phyloP scores from a whole-genome alignment of 2,113 vertebrate genomes.

The Elaphurus davidianus region DNA sequence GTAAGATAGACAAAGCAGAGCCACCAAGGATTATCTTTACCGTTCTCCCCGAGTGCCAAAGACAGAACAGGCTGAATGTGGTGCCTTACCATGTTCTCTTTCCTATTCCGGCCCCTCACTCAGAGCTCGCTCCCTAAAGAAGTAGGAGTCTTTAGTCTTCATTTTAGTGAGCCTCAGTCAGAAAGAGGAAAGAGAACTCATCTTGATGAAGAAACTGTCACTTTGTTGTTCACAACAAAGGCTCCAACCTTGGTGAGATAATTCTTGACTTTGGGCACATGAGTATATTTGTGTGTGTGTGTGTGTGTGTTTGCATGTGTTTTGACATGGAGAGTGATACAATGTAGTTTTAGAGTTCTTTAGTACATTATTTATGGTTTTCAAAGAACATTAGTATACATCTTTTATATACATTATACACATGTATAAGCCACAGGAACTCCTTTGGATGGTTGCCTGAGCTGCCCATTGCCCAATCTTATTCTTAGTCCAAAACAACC shows the following conservation, averaged over 20 bases:
- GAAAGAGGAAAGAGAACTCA: not conserved
- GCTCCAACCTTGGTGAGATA: not conserved
- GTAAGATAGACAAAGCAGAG: not conserved
- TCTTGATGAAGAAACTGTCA: not conserved
- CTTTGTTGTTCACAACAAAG: not conserved
- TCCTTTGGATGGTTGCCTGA: not conserved
- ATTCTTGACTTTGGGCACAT: not conserved
- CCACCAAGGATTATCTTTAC: not conserved
- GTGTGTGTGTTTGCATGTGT: not conserved
- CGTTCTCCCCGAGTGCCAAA: not conserved
- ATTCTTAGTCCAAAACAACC: conserved; percentile 46
- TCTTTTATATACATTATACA: not conserved
- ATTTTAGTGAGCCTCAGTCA: not conserved
- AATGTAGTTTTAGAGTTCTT: not conserved
- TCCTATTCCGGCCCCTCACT: not conserved
- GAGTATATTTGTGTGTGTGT: not conserved
- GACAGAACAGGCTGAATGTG: not conserved
- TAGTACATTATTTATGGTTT: not conserved
- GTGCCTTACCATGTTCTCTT: not conserved
- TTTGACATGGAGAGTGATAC: not conserved
- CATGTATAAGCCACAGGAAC: not conserved
- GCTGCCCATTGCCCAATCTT: not conserved
- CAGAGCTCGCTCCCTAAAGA: not conserved
- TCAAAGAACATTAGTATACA: not conserved
- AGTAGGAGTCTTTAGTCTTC: not conserved